Evolutionary conservation across 2,888 invertebrate genomes (phyloP).

Genomic region (Lumbricus terrestris): DNA sequence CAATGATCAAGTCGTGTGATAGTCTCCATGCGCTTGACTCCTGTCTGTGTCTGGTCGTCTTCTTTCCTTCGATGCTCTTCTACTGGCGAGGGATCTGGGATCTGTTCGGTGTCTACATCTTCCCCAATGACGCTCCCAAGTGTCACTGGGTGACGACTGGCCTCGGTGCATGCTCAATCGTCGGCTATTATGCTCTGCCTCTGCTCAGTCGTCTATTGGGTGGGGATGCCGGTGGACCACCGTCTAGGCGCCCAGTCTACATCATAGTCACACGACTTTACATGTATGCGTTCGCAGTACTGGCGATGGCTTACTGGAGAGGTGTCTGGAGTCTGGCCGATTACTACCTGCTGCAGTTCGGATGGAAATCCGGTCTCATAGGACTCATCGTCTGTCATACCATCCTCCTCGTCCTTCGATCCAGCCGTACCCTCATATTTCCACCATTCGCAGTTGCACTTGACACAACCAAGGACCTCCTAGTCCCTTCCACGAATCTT

Average conservation of each 20-base stretch:
- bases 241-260: not conserved
- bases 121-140: not conserved
- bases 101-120: slow-evolving; percentile 30
- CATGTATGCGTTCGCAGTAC: slow-evolving; percentile 25
- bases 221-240: too few relatives aligned
- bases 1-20: not conserved
- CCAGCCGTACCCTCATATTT: slow-evolving; percentile 22
- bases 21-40: slow-evolving; percentile 18
- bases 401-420: not conserved
- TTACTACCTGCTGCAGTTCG: slow-evolving; percentile 29
- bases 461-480: slow-evolving; percentile 26
- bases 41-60: slow-evolving; percentile 26
- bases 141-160: not conserved
- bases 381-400: slow-evolving; percentile 21
- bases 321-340: slow-evolving; percentile 34
- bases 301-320: slow-evolving; percentile 37
- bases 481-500: slow-evolving; percentile 24
- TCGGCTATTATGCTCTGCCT: slow-evolving; percentile 30
- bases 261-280: slow-evolving; percentile 23
- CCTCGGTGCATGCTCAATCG: slow-evolving; percentile 21
- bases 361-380: slow-evolving; percentile 17
- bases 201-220: slow-evolving; percentile 14
- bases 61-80: slow-evolving; percentile 34
- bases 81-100: slow-evolving; percentile 39
- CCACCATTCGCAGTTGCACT: slow-evolving; percentile 27